Evolutionary conservation across 2,888 invertebrate species (phyloP), one percentile per base, ranked within the genome.

Genomic region (Alcis repandata): DNA sequence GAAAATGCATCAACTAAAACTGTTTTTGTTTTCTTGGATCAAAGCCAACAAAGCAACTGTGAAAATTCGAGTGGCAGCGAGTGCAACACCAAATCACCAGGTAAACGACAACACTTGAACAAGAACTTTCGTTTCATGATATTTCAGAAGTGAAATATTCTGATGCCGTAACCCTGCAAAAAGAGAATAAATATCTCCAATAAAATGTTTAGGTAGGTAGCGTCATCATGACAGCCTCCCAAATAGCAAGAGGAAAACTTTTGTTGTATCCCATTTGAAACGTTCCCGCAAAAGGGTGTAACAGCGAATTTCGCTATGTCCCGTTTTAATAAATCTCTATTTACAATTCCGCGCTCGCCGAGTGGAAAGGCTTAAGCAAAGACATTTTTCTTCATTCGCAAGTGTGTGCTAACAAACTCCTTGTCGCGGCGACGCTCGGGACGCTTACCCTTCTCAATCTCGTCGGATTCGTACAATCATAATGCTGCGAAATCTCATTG

Each of bases 291-390:
- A 78, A 79, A 80, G 83, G 82, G 84, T 84, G 84, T 87, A 87
- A 85, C 81, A 75, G 82, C 74, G 84, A 87, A 85, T 85, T 85
- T 84, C 82, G 82, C 85, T 78, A 78, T 86, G 87, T 86, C 88
- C 87, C 88, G 88, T 89, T 90, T 89, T 90, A 90, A 92, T 92
- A 92, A 92, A 92, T 92, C 92, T 92, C 88, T 91, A 91, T 92
- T 92, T 90, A 88, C 89, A 87, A 87, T 87, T 88, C 88, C 79
- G 80, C 83, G 85, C 87, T 82, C 86, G 86, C 83, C 82, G 88
- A 88, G 90, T 86, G 88, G 88, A 87, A 86, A 88, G 90, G 88
- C 91, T 91, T 91, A 90, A 89, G 89, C 89, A 84, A 82, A 87
- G 88, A 91, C 91, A 92, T 92, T 91, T 92, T 92, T 92, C 92